These are phyloP conservation scores for Pogonophryne albipinna DNA, from an alignment of 2,797 vertebrate species.

Conservation along the genomic window DNA sequence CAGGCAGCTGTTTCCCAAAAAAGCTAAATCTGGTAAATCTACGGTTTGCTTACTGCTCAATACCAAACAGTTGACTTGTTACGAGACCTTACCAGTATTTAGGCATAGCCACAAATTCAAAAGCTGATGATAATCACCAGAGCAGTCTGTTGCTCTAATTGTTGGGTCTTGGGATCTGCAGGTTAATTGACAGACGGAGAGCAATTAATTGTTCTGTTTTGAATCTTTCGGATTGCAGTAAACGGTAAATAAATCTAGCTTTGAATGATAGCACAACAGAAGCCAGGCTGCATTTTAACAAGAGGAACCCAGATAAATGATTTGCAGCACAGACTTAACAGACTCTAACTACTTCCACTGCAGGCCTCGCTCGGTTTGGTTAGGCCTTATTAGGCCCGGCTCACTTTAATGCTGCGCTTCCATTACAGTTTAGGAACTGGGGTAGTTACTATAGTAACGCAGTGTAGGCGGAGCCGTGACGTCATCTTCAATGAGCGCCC, in stretches of 20 bases:
- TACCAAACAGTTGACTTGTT: not conserved
- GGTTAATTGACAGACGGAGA: constrained; percentile 5
- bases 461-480: too few species aligned
- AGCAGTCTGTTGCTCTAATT: not conserved
- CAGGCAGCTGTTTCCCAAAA: too few species aligned
- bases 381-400: too few species aligned
- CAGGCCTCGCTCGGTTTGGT: too few species aligned
- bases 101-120: not conserved
- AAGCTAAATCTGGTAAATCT: not conserved
- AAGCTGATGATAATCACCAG: not conserved
- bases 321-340: constrained; percentile 41
- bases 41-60: too few species aligned
- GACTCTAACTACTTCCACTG: too few species aligned
- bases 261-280: constrained; percentile 22
- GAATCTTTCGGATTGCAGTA: constrained; percentile 28
- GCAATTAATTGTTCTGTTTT: constrained; percentile 1
- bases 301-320: constrained; percentile 51
- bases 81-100: not conserved
- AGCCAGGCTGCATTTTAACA: constrained; percentile 26
- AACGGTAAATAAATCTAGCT: constrained; percentile 9
- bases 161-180: constrained; percentile 3
- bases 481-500: too few species aligned
- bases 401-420: too few species aligned
- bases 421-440: too few species aligned
- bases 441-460: too few species aligned